phyloP scores from a whole-genome alignment of 2,113 vertebrate species.

The Epinephelus lanceolatus region DNA sequence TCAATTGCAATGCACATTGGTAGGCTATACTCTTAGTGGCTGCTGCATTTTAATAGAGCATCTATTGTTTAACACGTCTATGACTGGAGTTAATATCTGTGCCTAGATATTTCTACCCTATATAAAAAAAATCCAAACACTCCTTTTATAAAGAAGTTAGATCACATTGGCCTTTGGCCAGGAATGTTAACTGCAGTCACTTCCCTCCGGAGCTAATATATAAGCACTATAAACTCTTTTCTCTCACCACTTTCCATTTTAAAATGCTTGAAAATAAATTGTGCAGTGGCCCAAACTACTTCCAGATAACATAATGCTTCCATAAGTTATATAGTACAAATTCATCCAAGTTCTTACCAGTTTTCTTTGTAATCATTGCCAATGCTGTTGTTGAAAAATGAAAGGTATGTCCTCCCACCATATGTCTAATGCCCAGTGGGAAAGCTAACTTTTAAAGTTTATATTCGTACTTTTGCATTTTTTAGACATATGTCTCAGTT shows the following conservation, averaged over 20 bases:
- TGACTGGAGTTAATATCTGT: slow-evolving; percentile 14
- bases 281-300: slow-evolving; percentile 22
- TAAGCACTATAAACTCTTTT: slow-evolving; percentile 50
- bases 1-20: not conserved
- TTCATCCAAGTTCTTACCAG: not conserved
- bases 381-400: slow-evolving; percentile 16
- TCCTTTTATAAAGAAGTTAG: slow-evolving; percentile 11
- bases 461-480: slow-evolving; percentile 37
- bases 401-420: slow-evolving; percentile 17
- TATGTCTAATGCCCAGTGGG: slow-evolving; percentile 11
- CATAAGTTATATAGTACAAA: slow-evolving; percentile 10
- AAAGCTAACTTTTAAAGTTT: slow-evolving; percentile 22
- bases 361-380: slow-evolving; percentile 39
- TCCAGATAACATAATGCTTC: slow-evolving; percentile 23
- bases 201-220: slow-evolving; percentile 42
- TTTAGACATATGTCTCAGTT: slow-evolving; percentile 26
- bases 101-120: slow-evolving; percentile 7
- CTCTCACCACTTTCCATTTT: slow-evolving; percentile 40
- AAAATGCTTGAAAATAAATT: slow-evolving; percentile 39
- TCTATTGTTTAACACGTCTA: slow-evolving; percentile 11
- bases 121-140: slow-evolving; percentile 1
- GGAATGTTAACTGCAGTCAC: slow-evolving; percentile 27
- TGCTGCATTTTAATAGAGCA: slow-evolving; percentile 4
- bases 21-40: not conserved
- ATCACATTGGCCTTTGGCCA: slow-evolving; percentile 28